Conservation (phyloP, 2,888 invertebrate genomes). For the Patella ulyssiponensis region DNA sequence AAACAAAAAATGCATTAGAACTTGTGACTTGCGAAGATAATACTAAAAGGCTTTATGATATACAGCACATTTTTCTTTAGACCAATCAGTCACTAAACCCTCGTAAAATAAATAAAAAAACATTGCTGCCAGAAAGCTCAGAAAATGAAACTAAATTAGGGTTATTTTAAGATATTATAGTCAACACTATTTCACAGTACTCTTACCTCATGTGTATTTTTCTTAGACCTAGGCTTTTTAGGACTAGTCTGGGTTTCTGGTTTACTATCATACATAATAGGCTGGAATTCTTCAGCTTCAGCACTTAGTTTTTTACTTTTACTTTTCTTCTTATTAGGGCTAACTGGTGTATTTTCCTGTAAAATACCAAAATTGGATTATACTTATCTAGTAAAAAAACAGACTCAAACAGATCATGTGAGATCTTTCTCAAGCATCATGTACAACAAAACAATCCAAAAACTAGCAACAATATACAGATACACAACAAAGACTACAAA, state of each 20-base stretch:
- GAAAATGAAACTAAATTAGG: background rate
- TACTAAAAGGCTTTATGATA: too few relatives aligned
- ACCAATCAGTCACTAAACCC: too few relatives aligned
- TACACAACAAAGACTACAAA: too few relatives aligned
- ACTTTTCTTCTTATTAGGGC: conserved; percentile 23
- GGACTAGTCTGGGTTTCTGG: conserved; percentile 3
- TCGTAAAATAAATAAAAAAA: background rate
- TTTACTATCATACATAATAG: background rate
- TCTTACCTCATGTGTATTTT: background rate
- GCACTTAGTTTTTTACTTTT: conserved; percentile 20
- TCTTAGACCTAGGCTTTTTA: conserved; percentile 12
- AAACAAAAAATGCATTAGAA: too few relatives aligned
- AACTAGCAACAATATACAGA: too few relatives aligned
- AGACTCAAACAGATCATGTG: too few relatives aligned
- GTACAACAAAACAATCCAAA: too few relatives aligned
- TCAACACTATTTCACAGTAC: background rate
- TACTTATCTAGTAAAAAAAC: too few relatives aligned
- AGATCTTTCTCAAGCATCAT: too few relatives aligned
- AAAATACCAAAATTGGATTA: too few relatives aligned
- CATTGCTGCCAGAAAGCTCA: conserved; percentile 6
- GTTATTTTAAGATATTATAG: background rate
- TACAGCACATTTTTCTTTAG: too few relatives aligned
- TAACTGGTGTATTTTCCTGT: conserved; percentile 22
- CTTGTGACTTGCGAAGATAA: too few relatives aligned
- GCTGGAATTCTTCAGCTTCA: conserved; percentile 4